phyloP scores from a whole-genome alignment of 2,113 vertebrate species.

The Phrynosoma blainvillii region DNA sequence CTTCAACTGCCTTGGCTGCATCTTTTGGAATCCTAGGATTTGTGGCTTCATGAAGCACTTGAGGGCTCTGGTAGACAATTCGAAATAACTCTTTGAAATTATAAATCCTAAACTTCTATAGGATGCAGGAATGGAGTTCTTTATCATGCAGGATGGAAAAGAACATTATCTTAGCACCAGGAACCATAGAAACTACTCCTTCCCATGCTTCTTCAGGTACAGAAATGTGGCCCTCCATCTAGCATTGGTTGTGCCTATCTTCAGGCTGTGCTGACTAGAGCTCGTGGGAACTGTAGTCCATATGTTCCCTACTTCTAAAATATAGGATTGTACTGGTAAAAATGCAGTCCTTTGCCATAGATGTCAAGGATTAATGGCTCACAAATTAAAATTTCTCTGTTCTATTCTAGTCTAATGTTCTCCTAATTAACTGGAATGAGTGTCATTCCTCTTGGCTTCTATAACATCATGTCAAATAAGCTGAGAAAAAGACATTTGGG shows the following conservation, averaged over 20 bases:
- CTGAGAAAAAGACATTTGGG: not conserved
- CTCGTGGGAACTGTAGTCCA: not conserved
- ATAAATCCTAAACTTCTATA: too few species aligned
- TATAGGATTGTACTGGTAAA: not conserved
- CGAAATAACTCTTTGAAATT: too few species aligned
- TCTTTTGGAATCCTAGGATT: too few species aligned
- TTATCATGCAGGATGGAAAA: too few species aligned
- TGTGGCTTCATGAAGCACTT: too few species aligned
- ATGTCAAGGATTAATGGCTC: constrained; percentile 7
- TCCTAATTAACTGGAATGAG: not conserved
- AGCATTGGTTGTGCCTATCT: not conserved
- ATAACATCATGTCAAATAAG: not conserved
- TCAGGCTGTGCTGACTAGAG: not conserved
- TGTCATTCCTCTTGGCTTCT: constrained; percentile 21
- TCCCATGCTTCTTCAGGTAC: too few species aligned
- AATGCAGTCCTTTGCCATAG: not conserved
- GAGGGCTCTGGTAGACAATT: too few species aligned
- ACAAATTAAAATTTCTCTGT: not conserved
- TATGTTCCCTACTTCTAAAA: not conserved
- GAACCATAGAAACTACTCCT: too few species aligned
- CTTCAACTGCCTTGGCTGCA: too few species aligned
- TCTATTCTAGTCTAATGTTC: constrained; percentile 2
- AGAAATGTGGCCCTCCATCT: not conserved
- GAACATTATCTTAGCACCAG: too few species aligned
- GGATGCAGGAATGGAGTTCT: too few species aligned